Evolutionary conservation across 2,113 vertebrate genomes (phyloP).

Genomic region (Leptobrachium ailaonicum): DNA sequence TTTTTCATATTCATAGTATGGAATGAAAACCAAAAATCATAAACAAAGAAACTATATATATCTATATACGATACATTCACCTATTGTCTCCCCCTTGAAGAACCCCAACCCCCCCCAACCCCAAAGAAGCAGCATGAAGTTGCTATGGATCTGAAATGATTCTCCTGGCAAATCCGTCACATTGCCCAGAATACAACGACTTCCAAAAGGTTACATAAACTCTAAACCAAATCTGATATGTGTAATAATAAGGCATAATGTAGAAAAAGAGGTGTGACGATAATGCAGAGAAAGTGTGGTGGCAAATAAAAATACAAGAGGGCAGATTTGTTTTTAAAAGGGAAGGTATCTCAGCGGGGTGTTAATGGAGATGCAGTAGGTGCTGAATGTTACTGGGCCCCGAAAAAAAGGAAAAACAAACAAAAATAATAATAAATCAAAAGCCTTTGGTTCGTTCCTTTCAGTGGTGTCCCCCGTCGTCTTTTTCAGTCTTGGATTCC

Average conservation of each 20-base stretch:
- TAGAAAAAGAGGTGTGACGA: constrained; percentile 10
- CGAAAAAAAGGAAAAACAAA: too few relatives aligned
- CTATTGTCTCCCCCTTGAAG: too few relatives aligned
- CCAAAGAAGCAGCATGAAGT: constrained; percentile 37
- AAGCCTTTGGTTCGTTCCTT: constrained; percentile 39
- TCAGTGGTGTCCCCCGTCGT: neutral
- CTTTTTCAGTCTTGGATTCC: constrained; percentile 23
- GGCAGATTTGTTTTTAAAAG: constrained; percentile 12
- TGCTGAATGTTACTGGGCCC: constrained; percentile 11
- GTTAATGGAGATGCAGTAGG: neutral
- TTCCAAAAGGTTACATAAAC: constrained; percentile 17
- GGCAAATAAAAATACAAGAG: constrained; percentile 3
- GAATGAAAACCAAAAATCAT: neutral
- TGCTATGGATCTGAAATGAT: constrained; percentile 10
- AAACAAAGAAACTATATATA: too few relatives aligned
- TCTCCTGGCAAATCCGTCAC: neutral
- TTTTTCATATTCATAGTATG: neutral
- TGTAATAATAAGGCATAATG: constrained; percentile 37
- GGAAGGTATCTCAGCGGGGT: neutral
- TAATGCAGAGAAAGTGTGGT: constrained; percentile 13
- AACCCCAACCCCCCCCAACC: neutral
- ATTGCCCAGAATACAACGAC: constrained; percentile 19
- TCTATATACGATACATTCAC: too few relatives aligned
- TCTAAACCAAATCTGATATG: constrained; percentile 10
- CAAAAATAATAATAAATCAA: too few relatives aligned